Evolutionary conservation across 2,113 vertebrate species (phyloP).

Genomic region (Tyrannus savana): DNA sequence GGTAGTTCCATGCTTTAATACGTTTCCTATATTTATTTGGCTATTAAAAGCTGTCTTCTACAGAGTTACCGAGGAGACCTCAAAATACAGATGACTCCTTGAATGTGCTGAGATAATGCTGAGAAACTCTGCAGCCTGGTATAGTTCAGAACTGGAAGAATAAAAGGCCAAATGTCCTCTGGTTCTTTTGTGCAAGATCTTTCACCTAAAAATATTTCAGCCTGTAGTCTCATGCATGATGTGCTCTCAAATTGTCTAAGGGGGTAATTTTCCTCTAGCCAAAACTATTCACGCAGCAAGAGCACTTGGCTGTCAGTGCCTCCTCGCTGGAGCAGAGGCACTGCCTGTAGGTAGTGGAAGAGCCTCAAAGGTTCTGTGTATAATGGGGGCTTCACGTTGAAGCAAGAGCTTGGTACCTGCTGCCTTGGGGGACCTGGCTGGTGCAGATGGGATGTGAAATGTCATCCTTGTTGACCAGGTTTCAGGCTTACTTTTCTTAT

Average conservation of each 20-base stretch:
- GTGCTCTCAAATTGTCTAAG: not conserved
- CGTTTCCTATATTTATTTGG: not conserved
- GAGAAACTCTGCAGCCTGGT: not conserved
- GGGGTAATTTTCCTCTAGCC: not conserved
- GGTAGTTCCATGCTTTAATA: not conserved
- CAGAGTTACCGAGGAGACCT: not conserved
- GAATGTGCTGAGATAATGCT: not conserved
- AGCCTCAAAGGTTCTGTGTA: not conserved
- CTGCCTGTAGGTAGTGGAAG: not conserved
- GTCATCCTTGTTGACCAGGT: not conserved
- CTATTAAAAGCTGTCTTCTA: not conserved
- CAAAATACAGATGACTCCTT: not conserved
- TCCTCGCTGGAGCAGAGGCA: not conserved
- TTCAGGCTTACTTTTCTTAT: not conserved
- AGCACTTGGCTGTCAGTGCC: not conserved
- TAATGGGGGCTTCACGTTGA: not conserved
- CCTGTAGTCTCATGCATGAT: fast-evolving
- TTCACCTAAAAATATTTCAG: not conserved
- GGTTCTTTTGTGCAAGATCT: not conserved
- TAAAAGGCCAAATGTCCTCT: not conserved
- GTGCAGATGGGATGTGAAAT: not conserved
- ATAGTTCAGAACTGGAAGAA: not conserved
- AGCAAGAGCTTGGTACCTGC: not conserved
- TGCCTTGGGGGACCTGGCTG: not conserved
- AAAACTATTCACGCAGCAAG: not conserved